Evolutionary conservation across 1,140 invertebrate genomes (phyloP).

Genomic region (Agrilus planipennis): DNA sequence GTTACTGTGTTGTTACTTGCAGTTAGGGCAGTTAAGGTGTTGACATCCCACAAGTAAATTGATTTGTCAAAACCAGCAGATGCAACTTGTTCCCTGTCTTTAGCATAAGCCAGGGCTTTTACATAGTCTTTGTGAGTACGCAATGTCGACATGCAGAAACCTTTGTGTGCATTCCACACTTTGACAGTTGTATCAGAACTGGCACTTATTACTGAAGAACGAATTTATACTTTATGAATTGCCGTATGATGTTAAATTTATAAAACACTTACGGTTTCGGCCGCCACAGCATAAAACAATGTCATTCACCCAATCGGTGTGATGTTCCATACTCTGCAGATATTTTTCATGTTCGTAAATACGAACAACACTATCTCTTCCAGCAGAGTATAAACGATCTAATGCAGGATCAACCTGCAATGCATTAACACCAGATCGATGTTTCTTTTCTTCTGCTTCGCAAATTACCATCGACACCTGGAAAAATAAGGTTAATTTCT

Average conservation of each 20-base stretch:
- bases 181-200: constrained; percentile 99
- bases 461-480: constrained; percentile 97
- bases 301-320: constrained; percentile 99
- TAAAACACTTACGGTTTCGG: constrained; percentile 72
- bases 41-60: constrained; percentile 99
- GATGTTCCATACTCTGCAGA: constrained; percentile 93
- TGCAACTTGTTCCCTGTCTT: constrained; percentile 92
- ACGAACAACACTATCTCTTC: constrained; percentile 95
- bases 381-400: constrained; percentile 89
- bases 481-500: constrained; percentile 25
- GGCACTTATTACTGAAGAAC: constrained; percentile 85
- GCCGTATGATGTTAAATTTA: too few species aligned
- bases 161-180: constrained; percentile 99
- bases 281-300: constrained; percentile 95
- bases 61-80: constrained; percentile 94
- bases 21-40: constrained; percentile 92
- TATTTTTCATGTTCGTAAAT: constrained; percentile 93
- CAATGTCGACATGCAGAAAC: constrained; percentile 97
- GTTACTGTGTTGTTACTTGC: constrained; percentile 98
- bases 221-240: neutral
- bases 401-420: constrained; percentile 83
- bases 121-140: constrained; percentile 99
- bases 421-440: constrained; percentile 92
- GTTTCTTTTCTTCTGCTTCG: constrained; percentile 86
- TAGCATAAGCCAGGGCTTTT: constrained; percentile 95